Evolutionary conservation across 2,113 vertebrate genomes (phyloP).

Genomic region (Promerops cafer): DNA sequence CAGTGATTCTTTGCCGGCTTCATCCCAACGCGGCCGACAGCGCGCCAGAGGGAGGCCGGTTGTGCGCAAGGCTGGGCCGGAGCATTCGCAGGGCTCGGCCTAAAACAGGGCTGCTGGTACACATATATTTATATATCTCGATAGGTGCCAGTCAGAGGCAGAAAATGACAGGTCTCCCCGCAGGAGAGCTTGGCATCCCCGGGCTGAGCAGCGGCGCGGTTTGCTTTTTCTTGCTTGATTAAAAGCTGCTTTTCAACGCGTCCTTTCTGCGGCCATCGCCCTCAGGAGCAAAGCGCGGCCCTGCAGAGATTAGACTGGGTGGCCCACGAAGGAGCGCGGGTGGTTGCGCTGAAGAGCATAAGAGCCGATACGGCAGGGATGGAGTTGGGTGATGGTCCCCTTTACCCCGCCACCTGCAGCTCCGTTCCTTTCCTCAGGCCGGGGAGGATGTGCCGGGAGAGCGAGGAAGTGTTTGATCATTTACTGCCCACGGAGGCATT

Average conservation of each 20-base stretch:
- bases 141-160: neutral
- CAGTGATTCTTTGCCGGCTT: neutral
- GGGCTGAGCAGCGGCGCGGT: neutral
- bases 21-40: neutral
- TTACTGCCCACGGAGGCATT: conserved; percentile 68
- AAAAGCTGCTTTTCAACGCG: neutral
- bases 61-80: neutral
- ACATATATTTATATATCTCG: fast-evolving
- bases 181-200: neutral
- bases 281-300: neutral
- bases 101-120: neutral
- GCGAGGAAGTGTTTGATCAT: conserved; percentile 47
- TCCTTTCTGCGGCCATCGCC: neutral
- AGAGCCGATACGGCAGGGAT: neutral
- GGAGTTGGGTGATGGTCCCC: neutral
- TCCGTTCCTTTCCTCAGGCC: neutral
- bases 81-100: neutral
- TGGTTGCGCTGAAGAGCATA: neutral
- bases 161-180: neutral
- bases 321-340: neutral
- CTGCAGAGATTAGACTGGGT: neutral
- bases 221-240: neutral
- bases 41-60: fast-evolving
- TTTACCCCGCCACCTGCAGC: neutral
- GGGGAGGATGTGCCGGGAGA: neutral